Base-by-base conservation (phyloP, 2,113 vertebrate genomes). In the Eptesicus fuscus region DNA sequence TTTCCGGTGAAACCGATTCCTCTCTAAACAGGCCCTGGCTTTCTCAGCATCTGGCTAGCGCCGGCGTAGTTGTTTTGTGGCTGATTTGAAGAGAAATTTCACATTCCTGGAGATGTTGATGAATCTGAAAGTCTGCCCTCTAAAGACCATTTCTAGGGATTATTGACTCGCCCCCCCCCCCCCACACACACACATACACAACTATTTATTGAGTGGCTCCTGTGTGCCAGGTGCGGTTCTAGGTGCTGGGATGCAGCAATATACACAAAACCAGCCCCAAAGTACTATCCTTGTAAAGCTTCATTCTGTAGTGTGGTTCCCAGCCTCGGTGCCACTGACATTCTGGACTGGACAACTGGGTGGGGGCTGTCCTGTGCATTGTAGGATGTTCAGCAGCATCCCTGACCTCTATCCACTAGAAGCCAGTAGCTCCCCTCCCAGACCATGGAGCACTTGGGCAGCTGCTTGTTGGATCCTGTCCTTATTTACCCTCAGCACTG, bases 1-100 rank as follows among this genome's bases (percentile, higher is more conserved):
- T 96, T 98, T 98, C 97, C 90, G 56, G 96, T 96, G 96, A 97
- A 97, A 97, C 95, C 4, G 92, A 96, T 95, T 94, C 96, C 87
- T 97, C 97, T 97, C 94, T 97, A 97, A 98, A 97, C 97, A 96
- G 97, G 95, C 22, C 49, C 84, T 88, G 73, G 69, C 67, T 96
- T 96, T 97, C 96, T 97, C 93, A n/a, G 83, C 90, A 32, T 59
- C 40, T 53, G 95, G 94, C 92, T 89, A 22, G 67, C 0, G 3
- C 47, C 12, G 2, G 9, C 7, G 23, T n/a, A 5, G 32, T 90
- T 79, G 49, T 63, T 92, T 35, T 78, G 90, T 18, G 76, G 44
- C 65, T 77, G 37, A 84, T 83, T 61, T n/a, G 40, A 79, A 95
- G 70, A 88, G 56, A 40, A 65, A 9, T 63, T 63, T 83, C 67